Evolutionary conservation across 2,888 invertebrate genomes (phyloP).

Genomic region (Peribatodes rhomboidaria): DNA sequence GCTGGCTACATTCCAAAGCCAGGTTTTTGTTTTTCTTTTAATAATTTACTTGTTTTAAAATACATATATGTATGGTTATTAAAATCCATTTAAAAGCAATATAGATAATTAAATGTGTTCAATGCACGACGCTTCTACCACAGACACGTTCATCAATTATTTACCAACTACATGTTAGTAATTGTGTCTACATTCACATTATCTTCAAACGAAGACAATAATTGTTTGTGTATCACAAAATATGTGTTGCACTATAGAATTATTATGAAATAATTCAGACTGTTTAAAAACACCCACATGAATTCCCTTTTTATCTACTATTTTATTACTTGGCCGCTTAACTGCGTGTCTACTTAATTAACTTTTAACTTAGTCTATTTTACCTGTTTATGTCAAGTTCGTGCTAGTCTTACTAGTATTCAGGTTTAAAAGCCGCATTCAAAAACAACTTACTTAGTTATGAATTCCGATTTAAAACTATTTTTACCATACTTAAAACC

Average conservation of each 20-base stretch:
- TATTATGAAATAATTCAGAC: conserved; percentile 48
- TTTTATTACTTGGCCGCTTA: conserved; percentile 10
- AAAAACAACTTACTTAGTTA: too few relatives aligned
- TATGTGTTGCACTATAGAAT: conserved; percentile 54
- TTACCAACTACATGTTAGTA: neutral
- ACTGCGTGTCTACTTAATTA: conserved; percentile 15
- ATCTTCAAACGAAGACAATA: neutral
- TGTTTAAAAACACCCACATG: conserved; percentile 84
- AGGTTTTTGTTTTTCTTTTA: too few relatives aligned
- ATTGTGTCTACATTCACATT: conserved; percentile 1
- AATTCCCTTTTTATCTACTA: conserved; percentile 40
- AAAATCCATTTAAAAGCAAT: neutral
- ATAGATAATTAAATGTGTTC: conserved; percentile 22
- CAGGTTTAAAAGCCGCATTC: too few relatives aligned
- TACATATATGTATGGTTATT: too few relatives aligned
- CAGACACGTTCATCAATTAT: conserved; percentile 1
- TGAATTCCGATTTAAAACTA: too few relatives aligned
- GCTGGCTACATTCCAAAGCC: too few relatives aligned
- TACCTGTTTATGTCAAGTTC: conserved; percentile 12
- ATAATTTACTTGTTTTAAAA: too few relatives aligned
- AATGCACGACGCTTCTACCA: conserved; percentile 23
- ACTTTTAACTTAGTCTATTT: neutral
- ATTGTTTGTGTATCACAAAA: conserved; percentile 29
- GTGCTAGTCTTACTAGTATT: neutral
- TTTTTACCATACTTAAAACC: too few relatives aligned